A percentile compares a stretch with the other conserved stretches of the same genome.
phyloP scores from a whole-genome alignment of 2,113 vertebrate species.

The Tupaia chinensis region DNA sequence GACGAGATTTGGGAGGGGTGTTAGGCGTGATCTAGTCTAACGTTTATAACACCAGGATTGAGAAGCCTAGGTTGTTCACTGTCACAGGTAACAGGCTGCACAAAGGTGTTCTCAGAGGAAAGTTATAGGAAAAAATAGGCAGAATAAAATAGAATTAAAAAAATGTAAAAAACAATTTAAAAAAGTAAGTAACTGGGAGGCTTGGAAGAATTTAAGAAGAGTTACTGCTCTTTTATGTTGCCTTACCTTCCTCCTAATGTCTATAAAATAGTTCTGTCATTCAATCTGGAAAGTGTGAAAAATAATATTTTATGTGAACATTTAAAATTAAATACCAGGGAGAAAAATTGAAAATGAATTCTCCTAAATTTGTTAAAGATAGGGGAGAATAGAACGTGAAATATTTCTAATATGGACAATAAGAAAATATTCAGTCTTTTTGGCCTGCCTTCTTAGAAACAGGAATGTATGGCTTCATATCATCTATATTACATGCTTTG shows the following conservation, averaged over 20 bases:
- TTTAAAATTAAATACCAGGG: not conserved
- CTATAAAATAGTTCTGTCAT: not conserved
- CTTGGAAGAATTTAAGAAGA: conserved; percentile 20
- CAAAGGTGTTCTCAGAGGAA: not conserved
- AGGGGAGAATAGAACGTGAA: not conserved
- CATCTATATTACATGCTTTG: not conserved
- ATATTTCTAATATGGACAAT: not conserved
- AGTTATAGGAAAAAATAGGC: not conserved
- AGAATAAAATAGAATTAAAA: not conserved
- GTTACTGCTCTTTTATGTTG: not conserved
- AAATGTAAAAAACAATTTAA: no score
- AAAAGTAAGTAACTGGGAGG: not conserved
- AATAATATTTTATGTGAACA: not conserved
- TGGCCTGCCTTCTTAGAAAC: not conserved
- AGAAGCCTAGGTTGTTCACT: not conserved
- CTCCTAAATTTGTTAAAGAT: not conserved
- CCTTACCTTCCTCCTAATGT: not conserved
- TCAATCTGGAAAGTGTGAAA: conserved; percentile 47
- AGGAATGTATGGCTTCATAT: not conserved
- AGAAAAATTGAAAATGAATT: conserved; percentile 50
- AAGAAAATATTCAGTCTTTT: conserved; percentile 10
- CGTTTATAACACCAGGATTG: not conserved
- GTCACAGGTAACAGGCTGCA: not conserved
- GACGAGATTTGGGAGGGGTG: not conserved
- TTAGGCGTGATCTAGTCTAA: not conserved